phyloP scores from a whole-genome alignment of 92 coral and sea anemone genomes.

The Chrysogorgia sp. region DNA sequence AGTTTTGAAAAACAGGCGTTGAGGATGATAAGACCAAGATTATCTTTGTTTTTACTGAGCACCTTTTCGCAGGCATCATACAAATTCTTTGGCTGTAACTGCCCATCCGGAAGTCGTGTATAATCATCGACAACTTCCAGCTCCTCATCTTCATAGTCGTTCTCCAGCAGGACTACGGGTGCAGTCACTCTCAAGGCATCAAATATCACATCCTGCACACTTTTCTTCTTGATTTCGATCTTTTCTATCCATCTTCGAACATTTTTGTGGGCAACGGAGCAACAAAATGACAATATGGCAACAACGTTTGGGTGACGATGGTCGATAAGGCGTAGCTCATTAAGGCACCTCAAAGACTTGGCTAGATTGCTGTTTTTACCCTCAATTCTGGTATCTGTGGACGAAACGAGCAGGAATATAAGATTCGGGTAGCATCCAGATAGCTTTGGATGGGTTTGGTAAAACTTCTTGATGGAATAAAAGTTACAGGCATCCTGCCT shows the following conservation, averaged over 20 bases:
- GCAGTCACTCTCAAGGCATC: not conserved
- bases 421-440: not conserved
- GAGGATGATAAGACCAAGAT: not conserved
- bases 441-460: not conserved
- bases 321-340: not conserved
- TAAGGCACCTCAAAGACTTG: constrained; percentile 2
- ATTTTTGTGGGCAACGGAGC: not conserved
- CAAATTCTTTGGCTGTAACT: not conserved
- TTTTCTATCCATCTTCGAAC: not conserved
- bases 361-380: not conserved
- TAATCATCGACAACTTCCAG: not conserved
- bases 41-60: not conserved
- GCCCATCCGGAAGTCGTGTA: not conserved
- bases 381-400: not conserved
- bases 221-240: not conserved
- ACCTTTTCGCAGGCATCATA: not conserved
- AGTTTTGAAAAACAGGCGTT: not conserved
- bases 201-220: not conserved
- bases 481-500: not conserved
- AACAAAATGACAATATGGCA: not conserved
- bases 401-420: not conserved
- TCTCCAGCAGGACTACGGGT: not conserved
- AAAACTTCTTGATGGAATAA: not conserved
- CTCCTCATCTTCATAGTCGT: not conserved
- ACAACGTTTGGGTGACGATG: not conserved